phyloP scores from a whole-genome alignment of 2,113 vertebrate genomes.

The Dromas ardeola region DNA sequence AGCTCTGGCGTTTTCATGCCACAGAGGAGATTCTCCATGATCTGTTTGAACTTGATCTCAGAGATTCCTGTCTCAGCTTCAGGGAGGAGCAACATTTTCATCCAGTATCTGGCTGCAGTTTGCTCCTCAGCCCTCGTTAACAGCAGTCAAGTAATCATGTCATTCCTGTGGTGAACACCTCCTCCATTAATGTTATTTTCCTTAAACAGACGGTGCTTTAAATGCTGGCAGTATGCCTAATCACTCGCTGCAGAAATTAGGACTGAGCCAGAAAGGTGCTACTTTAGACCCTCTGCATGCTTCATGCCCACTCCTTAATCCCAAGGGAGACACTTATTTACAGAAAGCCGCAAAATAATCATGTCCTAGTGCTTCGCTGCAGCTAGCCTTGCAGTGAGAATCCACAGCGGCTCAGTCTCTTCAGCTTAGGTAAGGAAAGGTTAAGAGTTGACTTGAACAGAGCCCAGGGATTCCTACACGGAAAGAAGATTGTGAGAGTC shows the following conservation, averaged over 20 bases:
- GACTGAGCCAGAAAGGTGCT: background rate
- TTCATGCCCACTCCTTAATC: background rate
- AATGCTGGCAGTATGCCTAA: background rate
- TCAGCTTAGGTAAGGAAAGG: background rate
- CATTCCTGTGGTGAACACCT: background rate
- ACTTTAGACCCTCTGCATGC: background rate
- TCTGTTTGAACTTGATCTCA: background rate
- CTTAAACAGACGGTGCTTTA: background rate
- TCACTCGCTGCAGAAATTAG: background rate
- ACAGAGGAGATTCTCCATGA: background rate
- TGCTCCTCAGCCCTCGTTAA: background rate
- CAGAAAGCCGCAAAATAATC: background rate
- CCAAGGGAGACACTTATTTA: background rate
- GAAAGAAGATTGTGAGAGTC: background rate
- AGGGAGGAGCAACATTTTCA: background rate
- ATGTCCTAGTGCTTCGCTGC: background rate
- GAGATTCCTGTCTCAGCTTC: background rate
- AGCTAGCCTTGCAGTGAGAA: background rate
- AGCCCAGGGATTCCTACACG: background rate
- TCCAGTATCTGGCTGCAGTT: background rate
- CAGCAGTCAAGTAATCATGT: background rate
- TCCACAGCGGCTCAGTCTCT: background rate
- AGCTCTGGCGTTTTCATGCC: background rate
- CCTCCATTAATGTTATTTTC: background rate
- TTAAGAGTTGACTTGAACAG: background rate